These are phyloP conservation scores for Augochlora pura DNA, from an alignment of 1,140 invertebrate species.

Conservation along the genomic window DNA sequence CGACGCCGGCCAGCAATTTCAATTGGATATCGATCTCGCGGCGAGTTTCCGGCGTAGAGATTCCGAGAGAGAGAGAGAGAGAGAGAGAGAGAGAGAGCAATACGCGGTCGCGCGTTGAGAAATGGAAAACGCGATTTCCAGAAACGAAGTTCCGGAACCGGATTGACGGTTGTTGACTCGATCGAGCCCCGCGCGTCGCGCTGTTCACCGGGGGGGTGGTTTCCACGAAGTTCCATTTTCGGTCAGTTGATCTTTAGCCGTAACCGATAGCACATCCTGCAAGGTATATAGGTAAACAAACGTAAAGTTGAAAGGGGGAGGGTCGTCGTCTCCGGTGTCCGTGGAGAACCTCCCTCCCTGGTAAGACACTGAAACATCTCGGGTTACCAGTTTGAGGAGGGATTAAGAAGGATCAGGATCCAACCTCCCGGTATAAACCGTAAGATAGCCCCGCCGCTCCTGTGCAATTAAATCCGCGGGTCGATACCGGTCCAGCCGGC, in stretches of 20 bases:
- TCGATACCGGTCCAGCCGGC: constrained; percentile 30
- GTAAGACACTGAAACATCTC: constrained; percentile 48
- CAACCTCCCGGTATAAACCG: constrained; percentile 42
- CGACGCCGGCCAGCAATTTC: too few relatives aligned
- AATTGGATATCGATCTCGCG: too few relatives aligned
- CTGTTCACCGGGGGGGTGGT: too few relatives aligned
- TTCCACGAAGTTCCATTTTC: background rate
- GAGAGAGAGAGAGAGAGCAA: too few relatives aligned
- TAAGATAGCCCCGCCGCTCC: constrained; percentile 49
- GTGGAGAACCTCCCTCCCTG: background rate
- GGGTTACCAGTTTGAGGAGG: constrained; percentile 43
- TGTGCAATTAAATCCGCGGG: constrained; percentile 59
- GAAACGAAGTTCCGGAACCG: too few relatives aligned
- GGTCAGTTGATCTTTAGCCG: background rate
- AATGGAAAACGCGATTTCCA: too few relatives aligned
- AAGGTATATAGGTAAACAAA: constrained; percentile 22
- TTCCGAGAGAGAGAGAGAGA: too few relatives aligned
- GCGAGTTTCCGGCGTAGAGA: too few relatives aligned
- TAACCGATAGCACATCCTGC: constrained; percentile 7
- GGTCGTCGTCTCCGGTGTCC: constrained; percentile 28
- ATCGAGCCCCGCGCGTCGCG: too few relatives aligned
- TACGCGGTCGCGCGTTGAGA: too few relatives aligned
- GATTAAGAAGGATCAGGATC: constrained; percentile 58
- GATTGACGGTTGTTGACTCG: too few relatives aligned
- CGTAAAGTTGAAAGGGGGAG: constrained; percentile 20